phyloP scores from a whole-genome alignment of 2,113 vertebrate species.

The Lontra canadensis region DNA sequence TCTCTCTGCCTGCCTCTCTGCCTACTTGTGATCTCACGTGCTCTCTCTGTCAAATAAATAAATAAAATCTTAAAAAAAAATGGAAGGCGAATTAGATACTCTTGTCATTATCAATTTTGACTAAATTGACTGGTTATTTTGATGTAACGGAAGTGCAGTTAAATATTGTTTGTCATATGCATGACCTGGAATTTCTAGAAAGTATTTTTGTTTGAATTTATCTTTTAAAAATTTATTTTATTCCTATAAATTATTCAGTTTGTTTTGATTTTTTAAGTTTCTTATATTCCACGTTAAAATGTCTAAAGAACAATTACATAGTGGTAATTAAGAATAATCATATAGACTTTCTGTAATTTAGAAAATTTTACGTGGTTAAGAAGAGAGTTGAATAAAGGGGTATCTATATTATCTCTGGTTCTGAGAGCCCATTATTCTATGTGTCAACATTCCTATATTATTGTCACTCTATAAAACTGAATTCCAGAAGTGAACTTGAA shows the following conservation, averaged over 20 bases:
- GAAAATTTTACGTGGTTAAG: background rate
- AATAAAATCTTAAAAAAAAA: background rate
- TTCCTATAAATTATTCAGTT: background rate
- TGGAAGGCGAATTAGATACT: background rate
- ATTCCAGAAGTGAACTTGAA: background rate
- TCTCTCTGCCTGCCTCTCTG: too few species aligned
- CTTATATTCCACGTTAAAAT: background rate
- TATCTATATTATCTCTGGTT: background rate
- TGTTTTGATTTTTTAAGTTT: background rate
- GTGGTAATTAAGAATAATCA: background rate
- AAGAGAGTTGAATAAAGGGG: background rate
- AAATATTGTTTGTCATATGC: background rate
- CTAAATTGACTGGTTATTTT: background rate
- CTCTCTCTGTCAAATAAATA: too few species aligned
- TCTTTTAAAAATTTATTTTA: background rate
- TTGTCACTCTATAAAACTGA: background rate
- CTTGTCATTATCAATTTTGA: background rate
- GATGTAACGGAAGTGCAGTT: background rate
- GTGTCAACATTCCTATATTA: background rate
- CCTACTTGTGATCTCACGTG: too few species aligned
- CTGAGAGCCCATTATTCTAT: background rate
- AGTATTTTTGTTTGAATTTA: background rate
- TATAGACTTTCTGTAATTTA: background rate
- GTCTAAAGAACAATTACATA: background rate
- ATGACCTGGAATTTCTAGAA: background rate